Conservation (phyloP, 2,888 invertebrate species). For the Drosophila recens region DNA sequence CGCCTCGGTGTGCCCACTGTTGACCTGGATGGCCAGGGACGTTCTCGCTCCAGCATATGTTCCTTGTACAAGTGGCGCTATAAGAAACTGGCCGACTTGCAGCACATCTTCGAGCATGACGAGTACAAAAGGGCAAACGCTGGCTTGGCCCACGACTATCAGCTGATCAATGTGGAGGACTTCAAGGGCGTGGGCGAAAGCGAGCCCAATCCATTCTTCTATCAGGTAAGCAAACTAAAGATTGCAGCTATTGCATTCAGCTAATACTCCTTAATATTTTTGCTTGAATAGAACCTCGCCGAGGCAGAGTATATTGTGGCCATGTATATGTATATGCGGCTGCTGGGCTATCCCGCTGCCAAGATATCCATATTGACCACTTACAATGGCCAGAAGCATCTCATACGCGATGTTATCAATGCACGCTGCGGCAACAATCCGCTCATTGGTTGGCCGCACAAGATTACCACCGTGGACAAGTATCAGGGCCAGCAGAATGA, state of each 20-base stretch:
- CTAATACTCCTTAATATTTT: background rate
- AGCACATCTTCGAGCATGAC: conserved; percentile 92
- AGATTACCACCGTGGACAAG: conserved; percentile 98
- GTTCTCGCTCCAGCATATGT: conserved; percentile 96
- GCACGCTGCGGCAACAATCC: conserved; percentile 97
- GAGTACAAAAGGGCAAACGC: conserved; percentile 97
- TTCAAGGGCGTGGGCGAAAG: conserved; percentile 98
- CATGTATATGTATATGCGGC: conserved; percentile 98
- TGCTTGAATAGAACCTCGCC: conserved; percentile 89
- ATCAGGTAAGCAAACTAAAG: conserved; percentile 89
- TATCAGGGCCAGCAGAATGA: conserved; percentile 99
- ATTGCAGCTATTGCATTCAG: background rate
- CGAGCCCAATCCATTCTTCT: conserved; percentile 99
- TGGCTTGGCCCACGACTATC: conserved; percentile 96
- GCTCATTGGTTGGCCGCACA: conserved; percentile 96
- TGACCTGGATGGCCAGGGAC: conserved; percentile 98
- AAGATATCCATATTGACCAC: conserved; percentile 99
- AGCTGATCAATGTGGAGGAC: conserved; percentile 97
- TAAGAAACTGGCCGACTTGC: conserved; percentile 96
- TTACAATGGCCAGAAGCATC: conserved; percentile 99
- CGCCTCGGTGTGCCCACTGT: conserved; percentile 98
- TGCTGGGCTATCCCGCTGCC: conserved; percentile 97
- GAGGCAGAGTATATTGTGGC: conserved; percentile 98
- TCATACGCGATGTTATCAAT: conserved; percentile 97
- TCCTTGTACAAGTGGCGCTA: conserved; percentile 98